Conservation (phyloP, 2,113 vertebrate genomes). For the Morone saxatilis region DNA sequence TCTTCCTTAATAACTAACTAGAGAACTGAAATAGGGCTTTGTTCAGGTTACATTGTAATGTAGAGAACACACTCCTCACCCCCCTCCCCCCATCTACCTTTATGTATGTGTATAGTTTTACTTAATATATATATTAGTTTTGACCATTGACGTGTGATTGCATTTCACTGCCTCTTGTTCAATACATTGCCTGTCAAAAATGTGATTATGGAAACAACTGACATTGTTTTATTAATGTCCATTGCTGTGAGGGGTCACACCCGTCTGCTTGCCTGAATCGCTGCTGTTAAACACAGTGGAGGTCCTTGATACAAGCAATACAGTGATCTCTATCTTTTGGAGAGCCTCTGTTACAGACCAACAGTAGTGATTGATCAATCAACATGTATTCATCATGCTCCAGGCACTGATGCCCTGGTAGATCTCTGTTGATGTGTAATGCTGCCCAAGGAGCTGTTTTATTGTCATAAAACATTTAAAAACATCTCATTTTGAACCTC, state of each 20-base stretch:
- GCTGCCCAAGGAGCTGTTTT: constrained; percentile 25
- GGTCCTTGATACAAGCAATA: constrained; percentile 48
- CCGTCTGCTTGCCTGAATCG: constrained; percentile 8
- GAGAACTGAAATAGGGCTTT: constrained; percentile 35
- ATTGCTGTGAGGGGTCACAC: constrained; percentile 33
- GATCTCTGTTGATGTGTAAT: constrained; percentile 24
- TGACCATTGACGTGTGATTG: constrained; percentile 55
- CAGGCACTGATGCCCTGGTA: not conserved
- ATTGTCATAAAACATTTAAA: constrained; percentile 53
- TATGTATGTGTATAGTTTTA: constrained; percentile 55
- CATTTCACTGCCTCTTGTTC: constrained; percentile 66
- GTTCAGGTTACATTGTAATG: constrained; percentile 45
- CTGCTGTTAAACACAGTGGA: constrained; percentile 47
- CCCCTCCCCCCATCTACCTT: constrained; percentile 15
- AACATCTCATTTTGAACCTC: constrained; percentile 38
- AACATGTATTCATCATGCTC: not conserved
- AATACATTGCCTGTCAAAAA: constrained; percentile 60
- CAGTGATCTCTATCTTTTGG: constrained; percentile 37
- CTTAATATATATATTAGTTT: constrained; percentile 51
- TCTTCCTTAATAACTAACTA: constrained; percentile 53
- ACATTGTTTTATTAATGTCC: constrained; percentile 38
- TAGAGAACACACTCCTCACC: constrained; percentile 43
- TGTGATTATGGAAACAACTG: constrained; percentile 52
- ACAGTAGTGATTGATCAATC: constrained; percentile 18
- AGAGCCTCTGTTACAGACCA: constrained; percentile 45